phyloP scores from a whole-genome alignment of 1,140 invertebrate genomes.

The Philotrypesis tridentata region DNA sequence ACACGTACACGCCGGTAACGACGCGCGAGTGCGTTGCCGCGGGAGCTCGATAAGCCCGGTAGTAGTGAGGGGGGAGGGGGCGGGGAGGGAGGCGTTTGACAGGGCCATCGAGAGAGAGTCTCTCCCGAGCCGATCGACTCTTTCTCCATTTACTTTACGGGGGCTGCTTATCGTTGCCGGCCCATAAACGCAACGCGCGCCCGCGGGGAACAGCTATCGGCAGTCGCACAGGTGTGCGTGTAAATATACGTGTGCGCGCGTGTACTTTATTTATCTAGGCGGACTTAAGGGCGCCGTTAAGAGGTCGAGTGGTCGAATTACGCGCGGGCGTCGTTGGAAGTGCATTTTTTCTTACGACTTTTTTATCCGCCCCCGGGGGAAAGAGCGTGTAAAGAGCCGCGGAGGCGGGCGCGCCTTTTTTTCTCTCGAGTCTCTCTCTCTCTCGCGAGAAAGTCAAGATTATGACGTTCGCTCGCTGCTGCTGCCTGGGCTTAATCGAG shows the following conservation, averaged over 20 bases:
- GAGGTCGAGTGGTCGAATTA: slow-evolving; percentile 17
- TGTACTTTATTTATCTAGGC: slow-evolving; percentile 33
- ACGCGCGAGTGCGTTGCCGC: slow-evolving; percentile 49
- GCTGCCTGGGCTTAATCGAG: neutral
- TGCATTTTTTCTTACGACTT: slow-evolving; percentile 28
- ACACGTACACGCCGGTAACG: neutral
- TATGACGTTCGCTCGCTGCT: neutral
- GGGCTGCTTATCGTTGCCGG: slow-evolving; percentile 70
- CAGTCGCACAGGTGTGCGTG: slow-evolving; percentile 21
- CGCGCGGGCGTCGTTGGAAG: neutral
- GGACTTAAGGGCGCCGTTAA: slow-evolving; percentile 48
- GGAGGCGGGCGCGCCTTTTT: neutral
- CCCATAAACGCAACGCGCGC: slow-evolving; percentile 66
- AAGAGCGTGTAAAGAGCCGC: neutral
- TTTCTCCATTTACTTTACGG: slow-evolving; percentile 67
- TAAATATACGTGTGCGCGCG: neutral
- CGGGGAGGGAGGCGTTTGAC: slow-evolving; percentile 59
- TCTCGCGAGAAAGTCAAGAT: neutral
- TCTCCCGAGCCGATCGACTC: slow-evolving; percentile 12
- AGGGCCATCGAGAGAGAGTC: slow-evolving; percentile 52
- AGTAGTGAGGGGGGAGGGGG: no score
- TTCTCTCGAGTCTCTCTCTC: no score
- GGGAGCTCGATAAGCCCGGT: slow-evolving; percentile 64
- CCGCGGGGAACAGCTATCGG: slow-evolving; percentile 53
- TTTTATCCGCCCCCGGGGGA: slow-evolving; percentile 13